These are phyloP conservation scores for Cyprinella venusta DNA, from an alignment of 2,797 vertebrate species.

Conservation along the genomic window DNA sequence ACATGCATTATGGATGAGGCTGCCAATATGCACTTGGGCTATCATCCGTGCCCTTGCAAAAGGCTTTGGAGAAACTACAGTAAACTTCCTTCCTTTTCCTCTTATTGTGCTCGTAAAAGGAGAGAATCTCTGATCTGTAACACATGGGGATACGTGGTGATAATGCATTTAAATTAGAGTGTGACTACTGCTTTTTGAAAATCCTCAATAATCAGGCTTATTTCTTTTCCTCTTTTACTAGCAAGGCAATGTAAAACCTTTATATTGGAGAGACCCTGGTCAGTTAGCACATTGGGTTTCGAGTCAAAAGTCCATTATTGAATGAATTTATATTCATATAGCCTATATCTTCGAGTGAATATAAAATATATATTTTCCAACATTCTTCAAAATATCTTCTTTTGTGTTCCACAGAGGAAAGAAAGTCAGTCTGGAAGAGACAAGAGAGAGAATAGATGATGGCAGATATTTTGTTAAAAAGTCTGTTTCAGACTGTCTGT, in stretches of 20 bases:
- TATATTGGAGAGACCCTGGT: background rate
- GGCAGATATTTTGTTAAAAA: too few species aligned
- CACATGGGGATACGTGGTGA: background rate
- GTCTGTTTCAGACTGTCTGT: background rate
- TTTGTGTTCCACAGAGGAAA: background rate
- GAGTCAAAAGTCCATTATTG: too few species aligned
- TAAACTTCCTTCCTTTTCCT: slow-evolving; percentile 63
- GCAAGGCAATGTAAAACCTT: background rate
- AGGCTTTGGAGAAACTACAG: slow-evolving; percentile 66
- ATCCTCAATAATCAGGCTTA: background rate
- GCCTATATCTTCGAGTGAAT: too few species aligned
- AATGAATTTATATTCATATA: too few species aligned
- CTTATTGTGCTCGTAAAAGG: background rate
- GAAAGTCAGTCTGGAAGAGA: too few species aligned
- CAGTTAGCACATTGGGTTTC: too few species aligned
- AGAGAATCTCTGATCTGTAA: slow-evolving; percentile 1
- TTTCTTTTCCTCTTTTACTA: background rate
- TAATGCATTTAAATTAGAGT: background rate
- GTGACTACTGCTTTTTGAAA: background rate
- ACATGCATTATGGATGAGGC: slow-evolving; percentile 94
- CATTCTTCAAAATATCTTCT: background rate
- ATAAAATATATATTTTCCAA: too few species aligned
- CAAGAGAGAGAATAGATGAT: too few species aligned
- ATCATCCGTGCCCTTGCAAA: slow-evolving; percentile 88
- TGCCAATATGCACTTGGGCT: slow-evolving; percentile 91